Percentiles rank a stretch among this genome's conserved stretches.
These are phyloP conservation scores for Drosophila gaucha DNA, from an alignment of 2,888 invertebrate species.

Conservation along the genomic window DNA sequence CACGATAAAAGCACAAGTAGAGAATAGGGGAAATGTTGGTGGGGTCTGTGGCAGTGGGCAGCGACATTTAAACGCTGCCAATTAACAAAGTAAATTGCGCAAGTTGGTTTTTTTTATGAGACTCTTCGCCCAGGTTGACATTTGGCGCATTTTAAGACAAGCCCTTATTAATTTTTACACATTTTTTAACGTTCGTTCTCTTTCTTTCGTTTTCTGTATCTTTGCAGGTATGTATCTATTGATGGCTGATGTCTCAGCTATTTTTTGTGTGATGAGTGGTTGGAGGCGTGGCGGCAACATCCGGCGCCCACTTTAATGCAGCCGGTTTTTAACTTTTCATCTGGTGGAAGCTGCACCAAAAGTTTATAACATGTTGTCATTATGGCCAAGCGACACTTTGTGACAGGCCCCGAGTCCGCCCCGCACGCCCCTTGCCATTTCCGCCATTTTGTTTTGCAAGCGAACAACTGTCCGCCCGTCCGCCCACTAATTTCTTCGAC, in stretches of 20 bases:
- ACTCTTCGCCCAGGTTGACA: slow-evolving; percentile 25
- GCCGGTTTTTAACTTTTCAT: slow-evolving; percentile 54
- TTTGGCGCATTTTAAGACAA: slow-evolving; percentile 37
- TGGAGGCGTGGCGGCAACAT: slow-evolving; percentile 39
- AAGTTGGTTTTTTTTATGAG: slow-evolving; percentile 40
- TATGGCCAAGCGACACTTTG: slow-evolving; percentile 71
- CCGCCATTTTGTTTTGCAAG: slow-evolving; percentile 53
- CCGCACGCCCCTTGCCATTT: slow-evolving; percentile 37
- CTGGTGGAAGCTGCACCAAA: slow-evolving; percentile 48
- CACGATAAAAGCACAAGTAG: slow-evolving; percentile 18
- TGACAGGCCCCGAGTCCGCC: slow-evolving; percentile 26
- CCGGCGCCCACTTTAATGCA: slow-evolving; percentile 58
- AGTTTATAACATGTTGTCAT: slow-evolving; percentile 76
- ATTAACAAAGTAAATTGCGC: slow-evolving; percentile 74
- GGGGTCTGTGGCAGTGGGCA: neutral
- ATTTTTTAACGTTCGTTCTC: slow-evolving; percentile 17
- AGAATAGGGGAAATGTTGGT: too few species aligned
- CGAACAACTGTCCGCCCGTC: slow-evolving; percentile 4
- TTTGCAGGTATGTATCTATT: slow-evolving; percentile 72
- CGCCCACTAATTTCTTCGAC: slow-evolving; percentile 68
- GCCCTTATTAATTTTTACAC: slow-evolving; percentile 63
- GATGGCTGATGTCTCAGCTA: slow-evolving; percentile 40
- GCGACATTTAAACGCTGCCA: slow-evolving; percentile 60
- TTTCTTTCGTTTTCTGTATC: slow-evolving; percentile 30
- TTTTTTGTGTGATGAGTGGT: slow-evolving; percentile 19